Evolutionary conservation across 1,140 invertebrate species (phyloP).

Genomic region (Linepithema humile): DNA sequence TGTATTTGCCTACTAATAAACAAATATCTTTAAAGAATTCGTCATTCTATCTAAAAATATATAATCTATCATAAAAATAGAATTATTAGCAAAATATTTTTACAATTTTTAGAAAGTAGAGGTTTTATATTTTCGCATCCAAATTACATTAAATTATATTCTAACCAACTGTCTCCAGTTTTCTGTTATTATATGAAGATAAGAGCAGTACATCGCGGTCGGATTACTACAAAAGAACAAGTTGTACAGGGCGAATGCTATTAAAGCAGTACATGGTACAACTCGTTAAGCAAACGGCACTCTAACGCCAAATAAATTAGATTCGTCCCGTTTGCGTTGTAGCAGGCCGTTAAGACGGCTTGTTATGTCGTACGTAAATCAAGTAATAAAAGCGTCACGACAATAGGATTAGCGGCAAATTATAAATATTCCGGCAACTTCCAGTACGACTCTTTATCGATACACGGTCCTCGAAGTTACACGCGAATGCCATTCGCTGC

Average conservation of each 20-base stretch:
- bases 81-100: neutral
- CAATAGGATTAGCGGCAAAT: constrained; percentile 45
- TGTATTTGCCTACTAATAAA: neutral
- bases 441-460: neutral
- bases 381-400: constrained; percentile 47
- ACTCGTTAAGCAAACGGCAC: constrained; percentile 40
- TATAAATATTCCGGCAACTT: constrained; percentile 42
- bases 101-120: too few relatives aligned
- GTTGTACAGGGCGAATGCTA: neutral
- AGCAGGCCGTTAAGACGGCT: constrained; percentile 26
- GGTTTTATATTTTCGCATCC: too few relatives aligned
- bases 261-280: constrained; percentile 42
- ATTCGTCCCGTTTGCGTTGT: constrained; percentile 39
- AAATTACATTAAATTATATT: too few relatives aligned
- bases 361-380: constrained; percentile 31
- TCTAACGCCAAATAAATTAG: constrained; percentile 54
- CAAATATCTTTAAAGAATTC: neutral
- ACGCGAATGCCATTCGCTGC: constrained; percentile 14
- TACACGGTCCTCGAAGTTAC: neutral
- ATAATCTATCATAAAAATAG: neutral
- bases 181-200: too few relatives aligned
- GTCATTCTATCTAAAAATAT: too few relatives aligned
- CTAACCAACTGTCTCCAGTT: too few relatives aligned
- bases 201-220: too few relatives aligned
- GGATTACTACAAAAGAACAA: neutral